Percentiles rank a stretch among this genome's conserved stretches.
Conservation (phyloP, 1,140 invertebrate genomes). For the Drosophila ercepeae region DNA sequence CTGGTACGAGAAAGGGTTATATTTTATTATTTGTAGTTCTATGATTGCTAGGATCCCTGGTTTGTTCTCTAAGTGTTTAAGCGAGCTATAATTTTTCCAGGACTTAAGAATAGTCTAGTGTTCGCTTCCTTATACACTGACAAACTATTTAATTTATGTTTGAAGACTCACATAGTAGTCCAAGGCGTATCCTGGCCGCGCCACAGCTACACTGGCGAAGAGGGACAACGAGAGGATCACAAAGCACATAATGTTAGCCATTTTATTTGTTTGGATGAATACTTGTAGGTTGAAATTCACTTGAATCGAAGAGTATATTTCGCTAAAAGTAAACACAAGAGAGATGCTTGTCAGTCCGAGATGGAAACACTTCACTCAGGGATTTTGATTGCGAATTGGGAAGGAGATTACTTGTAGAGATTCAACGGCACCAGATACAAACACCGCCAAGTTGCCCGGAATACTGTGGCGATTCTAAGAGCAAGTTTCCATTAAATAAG, state of each 20-base stretch:
- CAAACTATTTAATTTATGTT: no score
- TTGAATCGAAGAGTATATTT: conserved; percentile 21
- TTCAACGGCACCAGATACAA: conserved; percentile 79
- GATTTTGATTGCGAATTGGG: not conserved
- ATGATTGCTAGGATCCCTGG: no score
- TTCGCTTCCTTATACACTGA: not conserved
- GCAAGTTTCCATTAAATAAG: conserved; percentile 78
- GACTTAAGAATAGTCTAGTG: not conserved
- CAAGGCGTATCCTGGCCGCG: conserved; percentile 81
- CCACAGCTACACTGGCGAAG: conserved; percentile 61
- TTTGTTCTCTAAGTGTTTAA: no score
- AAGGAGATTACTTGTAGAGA: conserved; percentile 63
- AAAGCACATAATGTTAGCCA: conserved; percentile 76
- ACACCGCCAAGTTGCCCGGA: conserved; percentile 80
- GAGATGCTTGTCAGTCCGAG: not conserved
- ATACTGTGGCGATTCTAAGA: conserved; percentile 83
- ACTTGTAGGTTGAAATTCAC: conserved; percentile 31
- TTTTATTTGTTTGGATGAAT: conserved; percentile 41
- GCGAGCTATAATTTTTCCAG: no score
- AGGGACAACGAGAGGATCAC: conserved; percentile 70
- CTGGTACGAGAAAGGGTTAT: conserved; percentile 19
- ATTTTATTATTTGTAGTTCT: not conserved
- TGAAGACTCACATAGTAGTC: conserved; percentile 84
- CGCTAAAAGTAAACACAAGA: conserved; percentile 55
- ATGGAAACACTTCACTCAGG: conserved; percentile 28